Percentiles rank a stretch among this genome's conserved stretches.
These are phyloP conservation scores for Achroia grisella DNA, from an alignment of 1,140 invertebrate genomes.

Conservation along the genomic window DNA sequence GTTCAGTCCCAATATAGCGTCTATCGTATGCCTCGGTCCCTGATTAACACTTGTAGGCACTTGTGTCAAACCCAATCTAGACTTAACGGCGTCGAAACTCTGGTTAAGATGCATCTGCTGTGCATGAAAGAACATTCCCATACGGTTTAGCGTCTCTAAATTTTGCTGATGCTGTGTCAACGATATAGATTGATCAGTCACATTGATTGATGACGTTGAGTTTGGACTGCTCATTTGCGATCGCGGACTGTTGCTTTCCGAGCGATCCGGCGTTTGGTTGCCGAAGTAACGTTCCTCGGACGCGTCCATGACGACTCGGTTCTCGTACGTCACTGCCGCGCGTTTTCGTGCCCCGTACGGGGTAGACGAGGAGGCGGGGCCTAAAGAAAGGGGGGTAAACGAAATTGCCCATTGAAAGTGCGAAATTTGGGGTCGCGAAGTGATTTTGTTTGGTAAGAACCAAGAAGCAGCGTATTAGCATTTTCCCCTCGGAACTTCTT, in stretches of 20 bases:
- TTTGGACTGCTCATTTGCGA: constrained; percentile 58
- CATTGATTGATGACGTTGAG: constrained; percentile 53
- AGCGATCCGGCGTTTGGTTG: constrained; percentile 48
- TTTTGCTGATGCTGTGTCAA: constrained; percentile 57
- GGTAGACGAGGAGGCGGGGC: constrained; percentile 36
- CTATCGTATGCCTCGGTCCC: constrained; percentile 61
- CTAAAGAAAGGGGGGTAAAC: constrained; percentile 24
- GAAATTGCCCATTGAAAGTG: constrained; percentile 64
- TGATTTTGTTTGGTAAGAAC: constrained; percentile 64
- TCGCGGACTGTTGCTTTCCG: constrained; percentile 52
- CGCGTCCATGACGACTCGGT: constrained; percentile 47
- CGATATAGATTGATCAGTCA: constrained; percentile 35
- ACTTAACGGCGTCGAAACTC: constrained; percentile 57
- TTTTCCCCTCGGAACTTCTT: constrained; percentile 54
- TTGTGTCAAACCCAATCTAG: constrained; percentile 50
- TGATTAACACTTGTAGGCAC: constrained; percentile 42
- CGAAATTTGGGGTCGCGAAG: constrained; percentile 69
- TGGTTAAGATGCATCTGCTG: constrained; percentile 62
- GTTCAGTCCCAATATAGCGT: constrained; percentile 61
- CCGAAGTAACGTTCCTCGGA: constrained; percentile 52
- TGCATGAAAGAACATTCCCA: constrained; percentile 68
- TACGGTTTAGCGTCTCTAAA: constrained; percentile 56
- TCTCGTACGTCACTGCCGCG: constrained; percentile 38
- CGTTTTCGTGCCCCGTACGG: constrained; percentile 15
- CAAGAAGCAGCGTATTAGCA: constrained; percentile 62